Conservation (phyloP, 1,140 invertebrate species). For the Phocides pigmalion region DNA sequence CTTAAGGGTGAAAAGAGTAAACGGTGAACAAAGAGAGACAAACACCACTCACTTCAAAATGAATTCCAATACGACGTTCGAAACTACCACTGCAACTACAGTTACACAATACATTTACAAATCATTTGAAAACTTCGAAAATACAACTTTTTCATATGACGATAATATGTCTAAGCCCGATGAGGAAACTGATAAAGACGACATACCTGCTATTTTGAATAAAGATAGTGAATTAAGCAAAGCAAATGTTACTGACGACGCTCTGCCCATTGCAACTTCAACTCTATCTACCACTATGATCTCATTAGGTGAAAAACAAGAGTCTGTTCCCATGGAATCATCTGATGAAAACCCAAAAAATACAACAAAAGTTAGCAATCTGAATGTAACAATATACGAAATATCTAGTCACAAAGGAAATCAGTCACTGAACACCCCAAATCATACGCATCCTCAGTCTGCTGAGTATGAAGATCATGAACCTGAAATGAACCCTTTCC, state of each 20-base stretch:
- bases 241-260: constrained; percentile 12
- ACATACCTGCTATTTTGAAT: constrained; percentile 18
- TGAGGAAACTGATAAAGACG: neutral
- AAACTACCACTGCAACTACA: constrained; percentile 28
- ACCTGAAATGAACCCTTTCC: constrained; percentile 86
- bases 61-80: constrained; percentile 19
- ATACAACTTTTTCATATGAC: constrained; percentile 8
- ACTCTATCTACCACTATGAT: constrained; percentile 14
- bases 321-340: constrained; percentile 26
- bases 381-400: constrained; percentile 74
- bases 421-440: constrained; percentile 44
- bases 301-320: constrained; percentile 31
- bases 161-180: constrained; percentile 3
- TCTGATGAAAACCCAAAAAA: constrained; percentile 38
- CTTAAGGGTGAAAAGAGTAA: constrained; percentile 68
- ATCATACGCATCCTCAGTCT: constrained; percentile 50
- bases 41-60: constrained; percentile 23
- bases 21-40: constrained; percentile 57
- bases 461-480: constrained; percentile 72
- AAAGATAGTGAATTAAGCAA: constrained; percentile 16
- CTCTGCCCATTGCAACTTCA: constrained; percentile 4
- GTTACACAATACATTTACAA: constrained; percentile 31
- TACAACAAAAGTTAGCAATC: constrained; percentile 56
- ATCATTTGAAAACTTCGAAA: constrained; percentile 13
- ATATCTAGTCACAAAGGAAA: constrained; percentile 61